Percentiles rank a stretch among this genome's conserved stretches.
Evolutionary conservation across 2,888 invertebrate species (phyloP).

Genomic region (Graphium colonna): DNA sequence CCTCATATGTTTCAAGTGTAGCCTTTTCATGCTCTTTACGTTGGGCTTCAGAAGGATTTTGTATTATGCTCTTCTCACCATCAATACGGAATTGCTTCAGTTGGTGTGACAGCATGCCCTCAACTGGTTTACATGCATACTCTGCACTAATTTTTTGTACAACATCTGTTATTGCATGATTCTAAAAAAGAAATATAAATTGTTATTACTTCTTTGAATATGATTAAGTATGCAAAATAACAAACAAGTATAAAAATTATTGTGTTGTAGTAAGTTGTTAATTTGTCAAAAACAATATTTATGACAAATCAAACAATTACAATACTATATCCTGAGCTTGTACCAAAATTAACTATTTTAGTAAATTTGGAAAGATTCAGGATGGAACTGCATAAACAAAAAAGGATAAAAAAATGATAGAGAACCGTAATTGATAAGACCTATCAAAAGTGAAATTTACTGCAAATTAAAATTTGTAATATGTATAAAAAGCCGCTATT

Average conservation of each 20-base stretch:
- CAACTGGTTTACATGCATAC: constrained; percentile 98
- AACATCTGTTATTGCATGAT: constrained; percentile 93
- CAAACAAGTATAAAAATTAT: background rate
- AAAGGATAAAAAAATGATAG: too few relatives aligned
- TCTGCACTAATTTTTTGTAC: constrained; percentile 96
- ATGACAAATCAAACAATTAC: constrained; percentile 25
- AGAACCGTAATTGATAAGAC: too few relatives aligned
- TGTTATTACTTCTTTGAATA: background rate
- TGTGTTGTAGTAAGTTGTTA: constrained; percentile 5
- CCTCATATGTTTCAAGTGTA: constrained; percentile 97
- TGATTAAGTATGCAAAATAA: background rate
- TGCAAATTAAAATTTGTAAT: too few relatives aligned
- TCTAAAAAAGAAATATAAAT: constrained; percentile 72
- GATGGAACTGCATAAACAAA: constrained; percentile 22
- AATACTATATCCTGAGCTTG: constrained; percentile 38
- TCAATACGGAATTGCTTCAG: constrained; percentile 97
- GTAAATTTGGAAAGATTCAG: constrained; percentile 38
- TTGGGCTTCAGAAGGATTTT: constrained; percentile 98
- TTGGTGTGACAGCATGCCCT: constrained; percentile 97
- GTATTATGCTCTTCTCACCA: constrained; percentile 90
- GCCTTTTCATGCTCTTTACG: constrained; percentile 98
- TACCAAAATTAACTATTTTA: constrained; percentile 32
- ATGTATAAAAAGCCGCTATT: too few relatives aligned
- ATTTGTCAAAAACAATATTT: constrained; percentile 11
- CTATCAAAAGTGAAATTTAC: too few relatives aligned